phyloP scores from a whole-genome alignment of 1,140 invertebrate genomes.

The Armadillidium nasatum region DNA sequence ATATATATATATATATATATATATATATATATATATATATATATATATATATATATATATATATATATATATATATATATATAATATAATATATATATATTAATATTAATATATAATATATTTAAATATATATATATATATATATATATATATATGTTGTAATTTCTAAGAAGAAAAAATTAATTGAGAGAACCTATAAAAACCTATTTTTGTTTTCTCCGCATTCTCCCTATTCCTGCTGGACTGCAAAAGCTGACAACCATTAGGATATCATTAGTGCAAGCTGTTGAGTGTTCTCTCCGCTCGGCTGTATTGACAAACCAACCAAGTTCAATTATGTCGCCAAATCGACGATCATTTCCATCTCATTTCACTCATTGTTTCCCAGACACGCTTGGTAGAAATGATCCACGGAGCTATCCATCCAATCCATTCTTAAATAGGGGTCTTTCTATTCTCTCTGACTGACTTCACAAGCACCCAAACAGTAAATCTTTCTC shows the following conservation, averaged over 20 bases:
- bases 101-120: no score
- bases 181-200: no score
- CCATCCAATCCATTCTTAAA: background rate
- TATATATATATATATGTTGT: no score
- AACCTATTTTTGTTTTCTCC: no score
- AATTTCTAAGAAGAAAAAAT: no score
- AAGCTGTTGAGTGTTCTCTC: slow-evolving; percentile 1
- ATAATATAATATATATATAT: slow-evolving; percentile 12
- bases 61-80: slow-evolving; percentile 15
- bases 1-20: slow-evolving; percentile 7
- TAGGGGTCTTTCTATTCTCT: slow-evolving; percentile 8
- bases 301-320: background rate
- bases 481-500: slow-evolving; percentile 18
- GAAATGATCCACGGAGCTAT: background rate
- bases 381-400: background rate
- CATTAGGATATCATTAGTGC: slow-evolving; percentile 2
- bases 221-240: no score
- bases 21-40: slow-evolving; percentile 11
- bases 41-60: slow-evolving; percentile 10
- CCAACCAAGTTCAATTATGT: background rate
- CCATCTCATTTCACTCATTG: slow-evolving; percentile 12
- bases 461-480: slow-evolving; percentile 2
- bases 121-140: background rate
- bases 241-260: background rate
- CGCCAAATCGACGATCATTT: background rate